phyloP scores from a whole-genome alignment of 2,797 vertebrate genomes.

The Sebastes itinus region DNA sequence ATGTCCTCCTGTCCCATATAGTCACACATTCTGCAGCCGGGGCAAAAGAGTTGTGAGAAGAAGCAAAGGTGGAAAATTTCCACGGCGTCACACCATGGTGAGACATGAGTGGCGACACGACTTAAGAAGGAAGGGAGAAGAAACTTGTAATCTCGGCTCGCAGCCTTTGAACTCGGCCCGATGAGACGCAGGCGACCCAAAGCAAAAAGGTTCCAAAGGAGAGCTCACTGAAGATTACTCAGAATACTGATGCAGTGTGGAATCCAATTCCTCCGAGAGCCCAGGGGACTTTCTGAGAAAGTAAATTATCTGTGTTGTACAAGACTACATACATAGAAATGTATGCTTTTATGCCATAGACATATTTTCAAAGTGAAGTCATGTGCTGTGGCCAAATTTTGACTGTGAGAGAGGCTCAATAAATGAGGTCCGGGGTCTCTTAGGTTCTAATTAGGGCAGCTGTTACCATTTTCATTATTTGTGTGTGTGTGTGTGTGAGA shows the following conservation, averaged over 20 bases:
- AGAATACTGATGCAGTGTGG: slow-evolving; percentile 83
- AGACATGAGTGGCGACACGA: slow-evolving; percentile 68
- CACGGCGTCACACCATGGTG: slow-evolving; percentile 57
- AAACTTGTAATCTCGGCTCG: slow-evolving; percentile 80
- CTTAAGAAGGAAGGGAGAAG: slow-evolving; percentile 73
- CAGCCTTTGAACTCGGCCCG: slow-evolving; percentile 84
- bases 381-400: slow-evolving; percentile 42
- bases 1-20: slow-evolving; percentile 54
- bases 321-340: slow-evolving; percentile 69
- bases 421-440: slow-evolving; percentile 73
- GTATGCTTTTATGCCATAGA: slow-evolving; percentile 46
- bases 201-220: slow-evolving; percentile 82
- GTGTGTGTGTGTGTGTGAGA: slow-evolving; percentile 21
- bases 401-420: slow-evolving; percentile 47
- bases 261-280: slow-evolving; percentile 79
- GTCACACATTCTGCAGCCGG: slow-evolving; percentile 49
- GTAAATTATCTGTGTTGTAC: slow-evolving; percentile 76
- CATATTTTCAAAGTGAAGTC: slow-evolving; percentile 43
- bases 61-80: slow-evolving; percentile 70
- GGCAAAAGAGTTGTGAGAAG: slow-evolving; percentile 60
- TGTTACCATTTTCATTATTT: slow-evolving; percentile 67
- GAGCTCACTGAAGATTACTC: slow-evolving; percentile 82
- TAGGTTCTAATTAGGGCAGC: slow-evolving; percentile 79
- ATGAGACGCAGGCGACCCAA: slow-evolving; percentile 78
- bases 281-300: slow-evolving; percentile 75